Conservation (phyloP, 2,113 vertebrate genomes). For the Polypterus bichir region DNA sequence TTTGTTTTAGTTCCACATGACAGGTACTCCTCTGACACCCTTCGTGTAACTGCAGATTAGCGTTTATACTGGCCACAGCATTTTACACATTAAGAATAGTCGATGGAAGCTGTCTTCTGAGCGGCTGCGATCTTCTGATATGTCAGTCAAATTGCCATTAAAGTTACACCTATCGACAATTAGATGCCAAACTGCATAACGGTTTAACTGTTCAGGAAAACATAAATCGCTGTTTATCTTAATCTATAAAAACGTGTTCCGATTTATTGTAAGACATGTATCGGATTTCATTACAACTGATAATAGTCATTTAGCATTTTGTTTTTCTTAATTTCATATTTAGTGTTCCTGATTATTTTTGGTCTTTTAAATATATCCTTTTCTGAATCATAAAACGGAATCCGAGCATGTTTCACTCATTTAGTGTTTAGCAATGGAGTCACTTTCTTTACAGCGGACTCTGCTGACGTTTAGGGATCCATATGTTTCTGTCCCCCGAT, state of each 20-base stretch:
- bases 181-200: background rate
- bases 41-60: background rate
- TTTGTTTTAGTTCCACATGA: too few relatives aligned
- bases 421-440: too few relatives aligned
- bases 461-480: too few relatives aligned
- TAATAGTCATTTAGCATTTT: background rate
- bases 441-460: too few relatives aligned
- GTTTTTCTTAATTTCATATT: background rate
- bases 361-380: too few relatives aligned
- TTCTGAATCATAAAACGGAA: too few relatives aligned
- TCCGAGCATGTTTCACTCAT: too few relatives aligned
- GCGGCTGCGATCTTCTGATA: background rate
- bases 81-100: background rate
- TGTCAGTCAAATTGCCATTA: background rate
- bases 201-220: background rate
- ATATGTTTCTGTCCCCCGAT: too few relatives aligned
- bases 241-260: background rate
- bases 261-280: background rate
- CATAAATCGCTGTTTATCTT: background rate
- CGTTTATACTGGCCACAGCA: background rate
- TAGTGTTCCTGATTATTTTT: background rate
- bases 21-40: too few relatives aligned
- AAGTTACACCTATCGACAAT: background rate
- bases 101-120: background rate
- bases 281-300: background rate